phyloP scores from a whole-genome alignment of 2,888 invertebrate species.

The Chorisops tibialis region DNA sequence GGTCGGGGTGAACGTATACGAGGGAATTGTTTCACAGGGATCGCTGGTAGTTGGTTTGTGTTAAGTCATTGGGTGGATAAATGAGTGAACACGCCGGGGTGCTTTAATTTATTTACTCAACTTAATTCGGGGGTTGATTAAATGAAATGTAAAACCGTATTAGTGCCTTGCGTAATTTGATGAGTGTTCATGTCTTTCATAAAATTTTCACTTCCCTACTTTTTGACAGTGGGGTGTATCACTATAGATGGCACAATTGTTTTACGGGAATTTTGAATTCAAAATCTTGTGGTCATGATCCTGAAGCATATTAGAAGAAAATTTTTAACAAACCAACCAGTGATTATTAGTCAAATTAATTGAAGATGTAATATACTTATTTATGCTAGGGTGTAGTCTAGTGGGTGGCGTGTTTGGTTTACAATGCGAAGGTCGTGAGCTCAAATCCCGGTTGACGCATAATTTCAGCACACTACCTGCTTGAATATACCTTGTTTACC shows the following conservation, averaged over 20 bases:
- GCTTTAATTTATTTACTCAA: constrained; percentile 29
- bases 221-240: background rate
- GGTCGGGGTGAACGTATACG: background rate
- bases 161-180: constrained; percentile 6
- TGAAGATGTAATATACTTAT: too few relatives aligned
- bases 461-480: too few relatives aligned
- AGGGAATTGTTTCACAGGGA: background rate
- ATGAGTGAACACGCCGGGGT: constrained; percentile 12
- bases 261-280: background rate
- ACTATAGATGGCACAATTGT: background rate
- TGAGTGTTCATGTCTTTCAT: background rate
- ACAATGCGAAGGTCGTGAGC: too few relatives aligned
- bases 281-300: too few relatives aligned
- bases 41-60: constrained; percentile 13
- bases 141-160: constrained; percentile 28
- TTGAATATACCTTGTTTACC: too few relatives aligned
- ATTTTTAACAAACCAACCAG: too few relatives aligned
- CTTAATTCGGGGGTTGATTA: constrained; percentile 29
- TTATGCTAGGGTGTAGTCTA: too few relatives aligned
- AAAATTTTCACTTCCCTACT: background rate
- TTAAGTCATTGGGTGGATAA: constrained; percentile 25
- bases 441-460: too few relatives aligned
- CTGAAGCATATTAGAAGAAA: too few relatives aligned
- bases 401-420: too few relatives aligned
- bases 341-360: too few relatives aligned